Percentiles rank a stretch among this genome's conserved stretches.
These are phyloP conservation scores for Mionectes olivaceus DNA, from an alignment of 2,797 vertebrate genomes.

Conservation along the genomic window DNA sequence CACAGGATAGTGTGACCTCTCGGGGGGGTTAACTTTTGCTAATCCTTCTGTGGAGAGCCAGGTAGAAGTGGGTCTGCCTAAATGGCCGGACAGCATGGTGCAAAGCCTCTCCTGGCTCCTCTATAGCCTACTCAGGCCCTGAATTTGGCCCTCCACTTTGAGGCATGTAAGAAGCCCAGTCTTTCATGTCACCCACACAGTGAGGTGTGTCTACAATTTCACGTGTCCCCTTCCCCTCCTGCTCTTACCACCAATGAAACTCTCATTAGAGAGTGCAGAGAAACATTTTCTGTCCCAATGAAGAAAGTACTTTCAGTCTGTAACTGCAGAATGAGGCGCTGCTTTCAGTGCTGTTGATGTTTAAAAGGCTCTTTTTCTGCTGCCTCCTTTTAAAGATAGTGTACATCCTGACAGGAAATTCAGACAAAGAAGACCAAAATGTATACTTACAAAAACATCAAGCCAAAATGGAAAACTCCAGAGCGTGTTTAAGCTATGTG, in stretches of 20 bases:
- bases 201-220: not conserved
- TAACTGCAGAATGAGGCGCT: constrained; percentile 16
- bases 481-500: not conserved
- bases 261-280: not conserved
- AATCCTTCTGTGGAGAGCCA: not conserved
- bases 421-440: not conserved
- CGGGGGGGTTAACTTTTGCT: not conserved
- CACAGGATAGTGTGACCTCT: not conserved
- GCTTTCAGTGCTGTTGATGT: not conserved
- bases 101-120: not conserved
- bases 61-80: not conserved
- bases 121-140: not conserved
- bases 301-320: constrained; percentile 5
- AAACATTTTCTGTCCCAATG: not conserved
- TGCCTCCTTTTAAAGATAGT: not conserved
- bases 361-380: constrained; percentile 34
- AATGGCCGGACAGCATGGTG: fast-evolving
- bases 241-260: not conserved
- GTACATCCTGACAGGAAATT: constrained; percentile 30
- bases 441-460: not conserved
- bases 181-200: not conserved
- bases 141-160: not conserved
- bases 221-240: not conserved
- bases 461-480: not conserved
- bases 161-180: not conserved